phyloP scores from a whole-genome alignment of 2,797 vertebrate species.

The Agapornis canus region DNA sequence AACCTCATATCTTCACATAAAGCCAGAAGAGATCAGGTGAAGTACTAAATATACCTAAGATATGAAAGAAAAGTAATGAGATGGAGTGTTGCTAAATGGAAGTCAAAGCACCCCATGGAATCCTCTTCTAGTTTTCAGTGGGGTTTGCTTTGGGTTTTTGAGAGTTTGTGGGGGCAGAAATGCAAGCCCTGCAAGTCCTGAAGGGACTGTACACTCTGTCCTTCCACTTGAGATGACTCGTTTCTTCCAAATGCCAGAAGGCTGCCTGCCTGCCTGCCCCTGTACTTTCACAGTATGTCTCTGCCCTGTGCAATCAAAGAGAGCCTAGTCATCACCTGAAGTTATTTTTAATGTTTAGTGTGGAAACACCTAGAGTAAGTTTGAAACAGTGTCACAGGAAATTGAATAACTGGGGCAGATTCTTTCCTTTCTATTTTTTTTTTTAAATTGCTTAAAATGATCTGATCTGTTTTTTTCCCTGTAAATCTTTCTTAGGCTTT shows the following conservation, averaged over 20 bases:
- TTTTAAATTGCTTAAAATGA: not conserved
- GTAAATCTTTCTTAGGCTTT: not conserved
- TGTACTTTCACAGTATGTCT: not conserved
- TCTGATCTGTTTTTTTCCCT: not conserved
- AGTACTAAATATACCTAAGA: not conserved
- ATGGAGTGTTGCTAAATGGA: not conserved
- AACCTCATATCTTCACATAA: not conserved
- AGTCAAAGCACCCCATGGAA: not conserved
- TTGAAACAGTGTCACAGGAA: conserved; percentile 10
- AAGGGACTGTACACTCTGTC: not conserved
- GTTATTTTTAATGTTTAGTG: conserved; percentile 15
- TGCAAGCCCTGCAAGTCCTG: not conserved
- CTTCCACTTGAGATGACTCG: not conserved
- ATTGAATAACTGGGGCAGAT: not conserved
- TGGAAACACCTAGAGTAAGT: not conserved
- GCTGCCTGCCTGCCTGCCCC: not conserved
- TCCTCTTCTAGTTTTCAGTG: not conserved
- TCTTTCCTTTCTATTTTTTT: not conserved
- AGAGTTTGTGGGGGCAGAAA: not conserved
- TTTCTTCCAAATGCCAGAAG: not conserved
- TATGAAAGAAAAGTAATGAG: not conserved
- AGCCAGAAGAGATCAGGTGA: not conserved
- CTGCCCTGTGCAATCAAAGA: not conserved
- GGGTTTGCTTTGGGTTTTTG: not conserved
- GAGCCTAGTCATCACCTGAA: not conserved